phyloP scores from a whole-genome alignment of 2,797 vertebrate genomes.

The Pseudocheirus occidentalis region DNA sequence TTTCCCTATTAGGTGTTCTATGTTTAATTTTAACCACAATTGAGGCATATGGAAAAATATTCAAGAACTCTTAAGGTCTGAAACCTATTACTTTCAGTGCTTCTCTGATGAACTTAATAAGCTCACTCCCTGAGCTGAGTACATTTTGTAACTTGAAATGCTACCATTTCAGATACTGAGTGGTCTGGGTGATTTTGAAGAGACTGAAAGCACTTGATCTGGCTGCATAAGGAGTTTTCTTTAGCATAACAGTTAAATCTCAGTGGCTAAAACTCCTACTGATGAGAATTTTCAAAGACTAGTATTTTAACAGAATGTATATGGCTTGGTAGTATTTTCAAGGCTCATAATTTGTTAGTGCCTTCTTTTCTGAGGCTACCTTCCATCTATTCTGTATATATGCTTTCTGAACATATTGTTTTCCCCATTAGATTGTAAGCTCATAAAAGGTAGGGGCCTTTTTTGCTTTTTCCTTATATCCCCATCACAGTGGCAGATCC shows the following conservation, averaged over 20 bases:
- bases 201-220: conserved; percentile 6
- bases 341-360: neutral
- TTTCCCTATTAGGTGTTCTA: conserved; percentile 3
- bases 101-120: neutral
- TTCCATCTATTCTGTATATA: neutral
- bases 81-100: conserved; percentile 6
- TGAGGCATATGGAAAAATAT: neutral
- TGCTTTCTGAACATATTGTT: neutral
- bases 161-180: neutral
- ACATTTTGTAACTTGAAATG: neutral
- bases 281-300: conserved; percentile 23
- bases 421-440: neutral
- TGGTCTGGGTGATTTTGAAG: conserved; percentile 40
- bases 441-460: neutral
- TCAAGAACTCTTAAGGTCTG: neutral
- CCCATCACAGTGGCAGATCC: neutral
- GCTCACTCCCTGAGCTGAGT: conserved; percentile 11
- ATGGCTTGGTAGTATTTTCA: neutral
- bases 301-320: neutral
- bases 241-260: conserved; percentile 16
- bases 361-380: neutral
- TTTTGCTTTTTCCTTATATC: neutral
- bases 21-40: conserved; percentile 9
- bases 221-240: conserved; percentile 26
- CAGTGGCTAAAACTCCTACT: neutral